Conservation (phyloP, 2,113 vertebrate species). For the Rhinopomastus cyanomelas region DNA sequence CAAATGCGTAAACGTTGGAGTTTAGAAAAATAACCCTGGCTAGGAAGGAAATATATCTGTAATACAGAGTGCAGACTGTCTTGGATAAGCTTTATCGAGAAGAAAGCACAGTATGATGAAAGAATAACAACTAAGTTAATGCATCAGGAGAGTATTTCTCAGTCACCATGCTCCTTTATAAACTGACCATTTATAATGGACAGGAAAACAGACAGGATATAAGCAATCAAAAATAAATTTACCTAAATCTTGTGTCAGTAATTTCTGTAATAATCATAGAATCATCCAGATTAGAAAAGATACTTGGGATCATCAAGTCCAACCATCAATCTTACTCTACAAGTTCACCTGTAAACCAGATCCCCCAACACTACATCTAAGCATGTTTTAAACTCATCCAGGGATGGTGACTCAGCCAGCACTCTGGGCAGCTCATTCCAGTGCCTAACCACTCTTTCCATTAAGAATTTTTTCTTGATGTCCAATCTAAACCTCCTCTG, state of each 20-base stretch:
- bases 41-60: neutral
- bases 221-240: neutral
- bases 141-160: neutral
- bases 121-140: neutral
- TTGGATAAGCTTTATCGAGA: neutral
- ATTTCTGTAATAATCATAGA: too few relatives aligned
- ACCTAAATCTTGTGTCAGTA: neutral
- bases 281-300: too few relatives aligned
- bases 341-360: too few relatives aligned
- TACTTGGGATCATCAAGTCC: too few relatives aligned
- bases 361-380: too few relatives aligned
- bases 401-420: too few relatives aligned
- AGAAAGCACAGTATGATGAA: neutral
- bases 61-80: neutral
- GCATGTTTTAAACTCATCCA: too few relatives aligned
- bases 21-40: neutral
- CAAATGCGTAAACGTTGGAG: neutral
- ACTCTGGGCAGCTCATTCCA: too few relatives aligned
- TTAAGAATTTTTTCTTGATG: too few relatives aligned
- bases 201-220: neutral
- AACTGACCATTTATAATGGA: neutral
- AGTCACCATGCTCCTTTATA: neutral
- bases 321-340: too few relatives aligned
- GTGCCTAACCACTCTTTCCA: too few relatives aligned
- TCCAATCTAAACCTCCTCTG: too few relatives aligned